These are phyloP conservation scores for Drosophila kikkawai DNA, from an alignment of 1,140 invertebrate species.

Conservation along the genomic window DNA sequence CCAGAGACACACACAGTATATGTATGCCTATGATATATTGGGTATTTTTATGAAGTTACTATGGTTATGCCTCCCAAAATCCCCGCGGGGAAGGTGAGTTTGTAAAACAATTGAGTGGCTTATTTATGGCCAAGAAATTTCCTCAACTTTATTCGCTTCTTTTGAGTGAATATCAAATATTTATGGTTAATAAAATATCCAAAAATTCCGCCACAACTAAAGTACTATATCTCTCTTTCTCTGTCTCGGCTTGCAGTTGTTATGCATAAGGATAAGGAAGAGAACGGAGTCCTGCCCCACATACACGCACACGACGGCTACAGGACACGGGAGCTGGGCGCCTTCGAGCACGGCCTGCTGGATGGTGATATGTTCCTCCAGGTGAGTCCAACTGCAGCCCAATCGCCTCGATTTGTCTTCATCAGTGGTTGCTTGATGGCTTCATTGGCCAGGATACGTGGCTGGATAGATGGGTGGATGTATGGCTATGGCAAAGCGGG, in stretches of 20 bases:
- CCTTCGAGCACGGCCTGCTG: constrained; percentile 95
- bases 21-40: constrained; percentile 61
- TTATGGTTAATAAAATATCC: constrained; percentile 74
- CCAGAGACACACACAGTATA: constrained; percentile 25
- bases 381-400: constrained; percentile 87
- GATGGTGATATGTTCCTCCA: constrained; percentile 98
- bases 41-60: constrained; percentile 80
- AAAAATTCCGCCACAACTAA: constrained; percentile 58
- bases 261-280: constrained; percentile 96
- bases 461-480: not conserved
- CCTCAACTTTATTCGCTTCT: constrained; percentile 10
- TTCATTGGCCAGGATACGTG: constrained; percentile 71
- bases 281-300: constrained; percentile 87
- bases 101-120: constrained; percentile 66
- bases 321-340: constrained; percentile 91
- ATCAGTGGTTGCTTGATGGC: constrained; percentile 65
- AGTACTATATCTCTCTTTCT: constrained; percentile 22
- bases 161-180: constrained; percentile 59
- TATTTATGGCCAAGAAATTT: constrained; percentile 68
- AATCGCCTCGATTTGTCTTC: constrained; percentile 68
- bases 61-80: constrained; percentile 54
- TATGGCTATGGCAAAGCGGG: constrained; percentile 10
- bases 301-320: constrained; percentile 87
- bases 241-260: constrained; percentile 90
- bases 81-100: constrained; percentile 8